Conservation (phyloP, 53 echinoderm and acorn worm species). For the Luidia sarsii region DNA sequence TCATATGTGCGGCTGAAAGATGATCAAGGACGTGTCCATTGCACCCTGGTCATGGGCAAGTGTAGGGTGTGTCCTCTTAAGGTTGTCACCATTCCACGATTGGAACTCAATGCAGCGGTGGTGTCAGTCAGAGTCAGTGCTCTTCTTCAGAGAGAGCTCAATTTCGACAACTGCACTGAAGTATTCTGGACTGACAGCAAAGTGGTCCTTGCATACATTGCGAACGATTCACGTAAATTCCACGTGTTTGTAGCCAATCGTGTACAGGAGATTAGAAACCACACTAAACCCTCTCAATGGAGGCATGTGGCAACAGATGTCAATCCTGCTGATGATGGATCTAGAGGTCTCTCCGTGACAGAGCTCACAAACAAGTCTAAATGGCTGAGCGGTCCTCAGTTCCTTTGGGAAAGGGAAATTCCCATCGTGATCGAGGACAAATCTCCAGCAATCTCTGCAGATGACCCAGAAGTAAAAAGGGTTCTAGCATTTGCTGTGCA, state of each 20-base stretch:
- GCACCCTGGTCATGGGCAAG: conserved; percentile 59
- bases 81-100: conserved; percentile 58
- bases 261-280: conserved; percentile 42
- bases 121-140: conserved; percentile 53
- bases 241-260: conserved; percentile 62
- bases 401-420: conserved; percentile 11
- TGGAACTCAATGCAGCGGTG: conserved; percentile 65
- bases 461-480: conserved; percentile 51
- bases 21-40: conserved; percentile 10
- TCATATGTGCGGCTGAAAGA: conserved; percentile 58
- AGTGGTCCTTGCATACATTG: conserved; percentile 52
- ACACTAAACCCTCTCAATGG: conserved; percentile 14
- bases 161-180: conserved; percentile 2
- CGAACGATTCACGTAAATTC: conserved; percentile 31
- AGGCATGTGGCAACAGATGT: conserved; percentile 6
- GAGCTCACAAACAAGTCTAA: conserved; percentile 15
- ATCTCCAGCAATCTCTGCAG: neutral
- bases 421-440: neutral
- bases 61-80: conserved; percentile 61
- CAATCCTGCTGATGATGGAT: conserved; percentile 50
- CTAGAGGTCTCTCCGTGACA: conserved; percentile 12
- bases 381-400: conserved; percentile 33
- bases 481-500: neutral
- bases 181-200: conserved; percentile 63
- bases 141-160: conserved; percentile 24